Evolutionary conservation across 1,140 invertebrate species (phyloP), one percentile per base, ranked within the genome.

Genomic region (Heliconius hermathena): DNA sequence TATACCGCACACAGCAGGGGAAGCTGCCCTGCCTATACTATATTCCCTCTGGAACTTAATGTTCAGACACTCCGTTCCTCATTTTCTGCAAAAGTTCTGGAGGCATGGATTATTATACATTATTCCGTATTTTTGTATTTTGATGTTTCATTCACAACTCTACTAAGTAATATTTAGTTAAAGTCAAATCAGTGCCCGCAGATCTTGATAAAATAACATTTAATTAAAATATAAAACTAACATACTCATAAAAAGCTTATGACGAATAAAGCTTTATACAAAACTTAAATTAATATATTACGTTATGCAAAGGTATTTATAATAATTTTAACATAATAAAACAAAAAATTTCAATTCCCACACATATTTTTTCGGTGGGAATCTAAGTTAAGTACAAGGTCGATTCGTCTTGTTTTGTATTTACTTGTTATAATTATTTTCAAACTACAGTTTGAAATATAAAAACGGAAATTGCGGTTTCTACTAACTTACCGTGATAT

Each of bases 401-500:
- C 26, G 49, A 22, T 70, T 29, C 46, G 29, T 79, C 8, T 71
- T 74, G 73, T 46, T 75, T 74, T 78, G 57, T 52, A 74, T 20
- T 41, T 79, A 75, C 60, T 78, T 70, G 60, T 77, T 66, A 66
- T 66, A 66, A 74, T 76, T 77, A 75, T 38, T 74, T 66, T 29
- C 73, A 29, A 66, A n/a, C 60, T 26, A 26, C 13, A 26, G 13
- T 16, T 66, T 66, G 26, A 29, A 26, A 66, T 66, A 66, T 26
- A 66, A 66, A 16, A 29, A 26, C 60, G 22, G 22, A 66, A 11
- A 66, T 66, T 26, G 54, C n/a, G 8, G 20, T 22, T 9, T 57
- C n/a, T 75, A 8, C 49, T 73, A 76, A 81, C 82, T 83, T 72
- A 83, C 82, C 79, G 77, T 83, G 49, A 29, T 66, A 66, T 36